Conservation (phyloP, 2,888 invertebrate genomes). For the Pyrochroa serraticornis region DNA sequence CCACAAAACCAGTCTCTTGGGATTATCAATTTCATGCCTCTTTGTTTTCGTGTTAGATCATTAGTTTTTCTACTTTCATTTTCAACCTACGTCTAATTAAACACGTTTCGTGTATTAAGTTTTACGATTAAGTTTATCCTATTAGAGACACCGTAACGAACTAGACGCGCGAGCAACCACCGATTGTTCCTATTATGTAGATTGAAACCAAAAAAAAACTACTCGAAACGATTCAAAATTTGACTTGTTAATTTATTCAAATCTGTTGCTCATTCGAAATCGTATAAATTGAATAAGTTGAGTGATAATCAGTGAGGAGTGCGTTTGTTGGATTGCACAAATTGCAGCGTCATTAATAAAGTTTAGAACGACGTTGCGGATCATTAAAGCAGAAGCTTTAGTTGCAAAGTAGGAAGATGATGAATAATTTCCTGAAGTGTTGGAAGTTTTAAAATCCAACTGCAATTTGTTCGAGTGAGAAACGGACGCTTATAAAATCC, state of each 20-base stretch:
- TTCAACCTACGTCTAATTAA: slow-evolving; percentile 19
- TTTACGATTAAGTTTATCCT: slow-evolving; percentile 5
- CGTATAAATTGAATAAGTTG: slow-evolving; percentile 14
- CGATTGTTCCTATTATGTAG: not conserved
- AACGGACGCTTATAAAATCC: slow-evolving; percentile 4
- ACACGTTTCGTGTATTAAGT: slow-evolving; percentile 17
- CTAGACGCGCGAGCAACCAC: not conserved
- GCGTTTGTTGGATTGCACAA: not conserved
- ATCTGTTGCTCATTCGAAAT: slow-evolving; percentile 12
- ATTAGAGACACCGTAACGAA: too few relatives aligned
- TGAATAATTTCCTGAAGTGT: slow-evolving; percentile 15
- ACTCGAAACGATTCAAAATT: slow-evolving; percentile 24
- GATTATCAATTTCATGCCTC: slow-evolving; percentile 12
- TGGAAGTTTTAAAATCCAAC: not conserved
- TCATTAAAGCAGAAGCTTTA: too few relatives aligned
- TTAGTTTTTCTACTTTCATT: slow-evolving; percentile 16
- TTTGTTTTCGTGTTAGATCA: slow-evolving; percentile 11
- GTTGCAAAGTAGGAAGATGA: slow-evolving; percentile 6
- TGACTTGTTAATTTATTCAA: slow-evolving; percentile 26
- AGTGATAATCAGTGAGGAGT: slow-evolving; percentile 8
- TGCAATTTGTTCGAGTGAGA: slow-evolving; percentile 9
- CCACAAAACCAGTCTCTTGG: slow-evolving; percentile 7
- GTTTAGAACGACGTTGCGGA: too few relatives aligned
- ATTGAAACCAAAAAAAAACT: slow-evolving; percentile 1
- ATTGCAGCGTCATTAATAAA: slow-evolving; percentile 17